Conservation (phyloP, 2,113 vertebrate species). For the Verasper variegatus region DNA sequence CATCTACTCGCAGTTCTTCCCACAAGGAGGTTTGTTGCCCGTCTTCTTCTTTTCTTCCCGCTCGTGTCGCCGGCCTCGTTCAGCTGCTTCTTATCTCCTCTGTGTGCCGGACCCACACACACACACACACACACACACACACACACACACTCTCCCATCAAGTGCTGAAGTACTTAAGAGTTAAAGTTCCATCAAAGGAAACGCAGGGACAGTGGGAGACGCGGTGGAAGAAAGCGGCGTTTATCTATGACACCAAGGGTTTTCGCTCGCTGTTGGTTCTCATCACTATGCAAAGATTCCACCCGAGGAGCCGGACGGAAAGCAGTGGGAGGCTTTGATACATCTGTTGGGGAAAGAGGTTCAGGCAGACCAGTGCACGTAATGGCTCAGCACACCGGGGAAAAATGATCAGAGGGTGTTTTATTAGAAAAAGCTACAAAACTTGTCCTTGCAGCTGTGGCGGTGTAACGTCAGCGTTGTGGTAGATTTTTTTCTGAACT, state of each 20-base stretch:
- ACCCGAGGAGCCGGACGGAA: conserved; percentile 31
- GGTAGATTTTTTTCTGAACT: too few relatives aligned
- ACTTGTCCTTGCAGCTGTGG: conserved; percentile 6
- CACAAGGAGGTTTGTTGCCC: conserved; percentile 92
- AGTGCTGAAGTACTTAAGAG: neutral
- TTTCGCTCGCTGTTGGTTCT: conserved; percentile 23
- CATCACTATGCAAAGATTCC: conserved; percentile 53
- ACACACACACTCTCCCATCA: neutral
- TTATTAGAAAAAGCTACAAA: neutral
- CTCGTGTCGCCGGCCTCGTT: too few relatives aligned
- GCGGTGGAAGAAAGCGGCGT: neutral
- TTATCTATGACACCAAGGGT: neutral
- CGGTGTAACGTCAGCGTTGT: neutral
- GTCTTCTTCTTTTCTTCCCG: conserved; percentile 7
- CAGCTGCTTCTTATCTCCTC: neutral
- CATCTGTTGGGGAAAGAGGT: conserved; percentile 13
- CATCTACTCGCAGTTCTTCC: conserved; percentile 98
- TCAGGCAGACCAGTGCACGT: neutral
- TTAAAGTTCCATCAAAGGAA: conserved; percentile 6
- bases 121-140: too few relatives aligned
- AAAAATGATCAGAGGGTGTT: neutral
- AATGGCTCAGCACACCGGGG: neutral
- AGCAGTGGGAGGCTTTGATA: conserved; percentile 62
- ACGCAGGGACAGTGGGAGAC: neutral
- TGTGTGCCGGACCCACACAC: neutral